A percentile compares a stretch with the other conserved stretches of the same genome.
These are phyloP conservation scores for Drosophila fuyamai DNA, from an alignment of 1,140 invertebrate genomes.

Conservation along the genomic window DNA sequence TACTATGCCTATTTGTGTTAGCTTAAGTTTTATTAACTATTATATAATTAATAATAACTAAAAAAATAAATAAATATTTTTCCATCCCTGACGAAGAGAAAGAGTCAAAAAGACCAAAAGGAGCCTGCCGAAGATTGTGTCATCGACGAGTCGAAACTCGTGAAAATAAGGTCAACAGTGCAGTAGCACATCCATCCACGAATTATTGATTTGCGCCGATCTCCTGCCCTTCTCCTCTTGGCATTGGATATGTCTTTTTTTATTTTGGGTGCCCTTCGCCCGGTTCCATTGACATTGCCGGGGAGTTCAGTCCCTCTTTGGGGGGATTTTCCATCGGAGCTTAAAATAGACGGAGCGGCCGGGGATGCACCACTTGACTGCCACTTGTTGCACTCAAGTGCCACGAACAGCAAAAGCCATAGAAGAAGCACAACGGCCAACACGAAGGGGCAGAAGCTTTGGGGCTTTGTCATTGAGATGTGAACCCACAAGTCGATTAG, in stretches of 20 bases:
- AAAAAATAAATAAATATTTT: too few relatives aligned
- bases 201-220: slow-evolving; percentile 31
- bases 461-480: slow-evolving; percentile 68
- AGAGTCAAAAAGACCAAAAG: slow-evolving; percentile 13
- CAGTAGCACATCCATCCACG: slow-evolving; percentile 59
- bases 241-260: slow-evolving; percentile 50
- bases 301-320: slow-evolving; percentile 8
- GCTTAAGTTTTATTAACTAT: too few relatives aligned
- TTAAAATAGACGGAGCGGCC: slow-evolving; percentile 59
- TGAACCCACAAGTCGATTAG: slow-evolving; percentile 71
- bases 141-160: slow-evolving; percentile 36
- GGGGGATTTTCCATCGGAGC: slow-evolving; percentile 58
- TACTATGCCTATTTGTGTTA: too few relatives aligned
- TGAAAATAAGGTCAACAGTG: slow-evolving; percentile 71
- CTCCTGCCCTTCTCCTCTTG: slow-evolving; percentile 31
- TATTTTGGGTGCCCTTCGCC: slow-evolving; percentile 61
- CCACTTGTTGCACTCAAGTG: slow-evolving; percentile 80
- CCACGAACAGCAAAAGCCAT: slow-evolving; percentile 54
- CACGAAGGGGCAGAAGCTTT: slow-evolving; percentile 53
- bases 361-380: slow-evolving; percentile 68
- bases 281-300: slow-evolving; percentile 37
- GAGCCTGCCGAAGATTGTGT: slow-evolving; percentile 46
- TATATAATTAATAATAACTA: too few relatives aligned
- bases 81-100: slow-evolving; percentile 9
- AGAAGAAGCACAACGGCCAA: slow-evolving; percentile 23